These are phyloP conservation scores for Drosophila birchii DNA, from an alignment of 2,888 invertebrate species.

Conservation along the genomic window DNA sequence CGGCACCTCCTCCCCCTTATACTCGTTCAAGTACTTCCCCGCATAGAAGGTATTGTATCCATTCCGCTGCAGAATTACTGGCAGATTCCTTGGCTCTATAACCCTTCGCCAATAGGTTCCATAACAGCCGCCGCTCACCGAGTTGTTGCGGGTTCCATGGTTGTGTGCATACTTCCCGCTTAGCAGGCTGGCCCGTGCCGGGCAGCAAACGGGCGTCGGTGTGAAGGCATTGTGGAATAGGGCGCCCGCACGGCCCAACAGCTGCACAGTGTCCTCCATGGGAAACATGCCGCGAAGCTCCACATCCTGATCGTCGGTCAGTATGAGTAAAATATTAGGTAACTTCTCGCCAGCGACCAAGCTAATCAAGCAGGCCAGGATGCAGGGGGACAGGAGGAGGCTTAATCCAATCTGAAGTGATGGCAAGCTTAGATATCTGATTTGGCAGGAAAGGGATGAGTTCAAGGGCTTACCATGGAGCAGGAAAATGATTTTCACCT, in stretches of 20 bases:
- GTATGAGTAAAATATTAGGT: constrained; percentile 91
- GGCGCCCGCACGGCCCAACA: constrained; percentile 88
- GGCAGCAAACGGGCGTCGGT: constrained; percentile 94
- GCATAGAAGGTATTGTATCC: constrained; percentile 95
- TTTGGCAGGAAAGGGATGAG: fast-evolving
- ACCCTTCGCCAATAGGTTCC: constrained; percentile 88
- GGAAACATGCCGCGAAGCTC: constrained; percentile 90
- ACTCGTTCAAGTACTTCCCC: constrained; percentile 97
- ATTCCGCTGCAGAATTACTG: constrained; percentile 87
- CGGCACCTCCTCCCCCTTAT: constrained; percentile 88
- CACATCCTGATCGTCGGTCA: constrained; percentile 95
- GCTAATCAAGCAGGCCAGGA: neutral
- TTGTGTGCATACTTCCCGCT: constrained; percentile 95
- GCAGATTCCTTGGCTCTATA: constrained; percentile 89
- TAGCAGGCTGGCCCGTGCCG: constrained; percentile 93
- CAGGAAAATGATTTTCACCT: neutral
- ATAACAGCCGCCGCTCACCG: constrained; percentile 91
- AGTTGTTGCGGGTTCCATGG: constrained; percentile 91
- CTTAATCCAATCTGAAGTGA: constrained; percentile 2
- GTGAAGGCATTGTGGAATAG: constrained; percentile 92
- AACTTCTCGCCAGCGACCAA: neutral
- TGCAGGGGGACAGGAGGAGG: neutral
- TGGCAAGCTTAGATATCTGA: neutral
- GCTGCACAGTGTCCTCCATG: constrained; percentile 87
- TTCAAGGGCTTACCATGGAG: constrained; percentile 1